These are phyloP conservation scores for Aphodius sticticus DNA, from an alignment of 2,888 invertebrate species.

Conservation along the genomic window DNA sequence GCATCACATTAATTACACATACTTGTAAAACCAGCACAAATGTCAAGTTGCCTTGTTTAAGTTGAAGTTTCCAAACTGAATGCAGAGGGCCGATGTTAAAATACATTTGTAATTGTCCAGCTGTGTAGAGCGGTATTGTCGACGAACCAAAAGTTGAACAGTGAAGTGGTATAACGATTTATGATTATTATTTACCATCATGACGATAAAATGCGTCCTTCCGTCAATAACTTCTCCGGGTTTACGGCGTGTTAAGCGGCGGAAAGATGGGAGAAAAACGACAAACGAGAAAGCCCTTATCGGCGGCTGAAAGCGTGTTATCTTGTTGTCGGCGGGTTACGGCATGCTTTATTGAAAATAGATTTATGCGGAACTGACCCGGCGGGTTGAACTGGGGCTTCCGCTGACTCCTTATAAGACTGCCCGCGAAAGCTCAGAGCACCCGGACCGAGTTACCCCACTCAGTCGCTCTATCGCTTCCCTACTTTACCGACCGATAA, in stretches of 20 bases:
- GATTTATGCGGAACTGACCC: slow-evolving; percentile 25
- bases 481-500: no score
- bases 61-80: no score
- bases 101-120: no score
- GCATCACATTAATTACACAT: no score
- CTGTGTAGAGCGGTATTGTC: no score
- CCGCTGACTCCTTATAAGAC: not conserved
- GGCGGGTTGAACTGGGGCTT: slow-evolving; percentile 8
- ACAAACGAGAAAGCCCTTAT: not conserved
- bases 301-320: not conserved
- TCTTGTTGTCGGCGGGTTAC: not conserved
- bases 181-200: not conserved
- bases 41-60: no score
- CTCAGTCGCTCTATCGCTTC: no score
- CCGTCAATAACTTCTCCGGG: not conserved
- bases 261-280: not conserved
- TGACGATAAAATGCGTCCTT: not conserved
- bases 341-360: slow-evolving; percentile 25
- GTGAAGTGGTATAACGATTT: no score
- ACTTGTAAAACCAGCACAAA: no score
- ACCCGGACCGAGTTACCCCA: no score
- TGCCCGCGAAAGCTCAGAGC: not conserved
- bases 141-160: no score
- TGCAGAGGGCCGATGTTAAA: no score
- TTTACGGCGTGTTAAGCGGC: not conserved